Conservation (phyloP, 1,140 invertebrate genomes). For the Bilobella aurantiaca region DNA sequence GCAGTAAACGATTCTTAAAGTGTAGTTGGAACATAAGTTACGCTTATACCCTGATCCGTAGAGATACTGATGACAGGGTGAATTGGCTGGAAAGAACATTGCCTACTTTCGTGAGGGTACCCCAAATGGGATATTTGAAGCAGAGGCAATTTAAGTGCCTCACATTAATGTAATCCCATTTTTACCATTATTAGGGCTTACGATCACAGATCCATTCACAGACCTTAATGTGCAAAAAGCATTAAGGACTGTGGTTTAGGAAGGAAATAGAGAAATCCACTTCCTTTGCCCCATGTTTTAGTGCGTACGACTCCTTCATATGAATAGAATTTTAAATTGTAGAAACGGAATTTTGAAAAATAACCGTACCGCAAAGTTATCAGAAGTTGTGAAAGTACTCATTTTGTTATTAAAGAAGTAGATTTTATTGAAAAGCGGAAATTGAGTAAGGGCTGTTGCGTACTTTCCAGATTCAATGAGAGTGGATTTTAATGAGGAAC, state of each 20-base stretch:
- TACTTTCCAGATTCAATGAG: no score
- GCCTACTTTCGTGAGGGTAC: neutral
- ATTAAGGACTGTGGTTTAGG: neutral
- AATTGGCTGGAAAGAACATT: neutral
- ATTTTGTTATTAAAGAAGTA: no score
- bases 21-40: neutral
- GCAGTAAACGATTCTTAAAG: neutral
- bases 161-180: slow-evolving; percentile 6
- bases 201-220: neutral
- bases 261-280: neutral
- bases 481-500: no score
- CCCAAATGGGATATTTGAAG: no score
- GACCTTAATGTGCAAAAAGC: slow-evolving; percentile 4
- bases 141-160: neutral
- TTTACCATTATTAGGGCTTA: slow-evolving; percentile 7
- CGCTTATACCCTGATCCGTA: neutral
- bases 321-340: no score
- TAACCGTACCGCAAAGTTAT: no score
- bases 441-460: no score
- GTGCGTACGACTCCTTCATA: neutral
- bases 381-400: no score
- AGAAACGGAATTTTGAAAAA: no score
- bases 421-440: no score
- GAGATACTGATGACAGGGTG: neutral
- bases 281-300: neutral